A percentile compares a stretch with the other conserved stretches of the same genome.
phyloP scores from a whole-genome alignment of 2,888 invertebrate species.

The Hemithea aestivaria region DNA sequence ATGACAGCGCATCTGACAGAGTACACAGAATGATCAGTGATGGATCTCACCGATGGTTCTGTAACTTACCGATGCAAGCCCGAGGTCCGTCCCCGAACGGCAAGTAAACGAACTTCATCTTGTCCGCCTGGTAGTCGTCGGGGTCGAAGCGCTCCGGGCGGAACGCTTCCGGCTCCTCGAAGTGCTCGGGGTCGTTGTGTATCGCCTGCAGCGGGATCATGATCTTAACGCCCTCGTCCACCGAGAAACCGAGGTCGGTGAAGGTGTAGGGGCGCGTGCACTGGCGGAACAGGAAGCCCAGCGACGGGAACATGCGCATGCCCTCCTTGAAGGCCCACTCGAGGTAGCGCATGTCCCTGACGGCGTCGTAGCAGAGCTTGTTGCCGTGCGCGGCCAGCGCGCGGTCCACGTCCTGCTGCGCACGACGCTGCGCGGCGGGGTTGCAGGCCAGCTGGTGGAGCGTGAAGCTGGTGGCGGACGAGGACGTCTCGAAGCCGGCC shows the following conservation, averaged over 20 bases:
- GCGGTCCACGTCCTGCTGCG: conserved; percentile 46
- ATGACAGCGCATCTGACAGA: too few relatives aligned
- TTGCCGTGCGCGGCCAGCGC: conserved; percentile 39
- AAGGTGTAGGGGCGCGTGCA: conserved; percentile 38
- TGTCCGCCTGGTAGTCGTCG: conserved; percentile 35
- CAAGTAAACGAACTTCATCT: conserved; percentile 49
- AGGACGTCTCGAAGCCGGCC: conserved; percentile 72
- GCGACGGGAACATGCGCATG: conserved; percentile 51
- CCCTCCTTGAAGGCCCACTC: conserved; percentile 53
- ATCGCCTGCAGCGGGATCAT: conserved; percentile 28
- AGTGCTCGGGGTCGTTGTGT: conserved; percentile 53
- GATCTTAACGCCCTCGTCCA: conserved; percentile 35
- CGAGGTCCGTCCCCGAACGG: conserved; percentile 61
- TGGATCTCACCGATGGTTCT: too few relatives aligned
- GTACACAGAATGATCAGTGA: too few relatives aligned
- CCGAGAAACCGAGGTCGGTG: conserved; percentile 37
- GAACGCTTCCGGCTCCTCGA: conserved; percentile 44
- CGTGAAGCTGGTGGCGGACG: conserved; percentile 58
- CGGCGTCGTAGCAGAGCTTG: conserved; percentile 50
- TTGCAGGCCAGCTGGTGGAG: conserved; percentile 54
- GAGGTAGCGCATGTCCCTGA: conserved; percentile 56
- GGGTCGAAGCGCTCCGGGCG: conserved; percentile 52
- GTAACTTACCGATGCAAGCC: conserved; percentile 56
- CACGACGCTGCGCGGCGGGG: conserved; percentile 45
- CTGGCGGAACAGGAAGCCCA: conserved; percentile 37